These are phyloP conservation scores for Apteryx mantelli DNA, from an alignment of 2,113 vertebrate genomes.

Conservation along the genomic window DNA sequence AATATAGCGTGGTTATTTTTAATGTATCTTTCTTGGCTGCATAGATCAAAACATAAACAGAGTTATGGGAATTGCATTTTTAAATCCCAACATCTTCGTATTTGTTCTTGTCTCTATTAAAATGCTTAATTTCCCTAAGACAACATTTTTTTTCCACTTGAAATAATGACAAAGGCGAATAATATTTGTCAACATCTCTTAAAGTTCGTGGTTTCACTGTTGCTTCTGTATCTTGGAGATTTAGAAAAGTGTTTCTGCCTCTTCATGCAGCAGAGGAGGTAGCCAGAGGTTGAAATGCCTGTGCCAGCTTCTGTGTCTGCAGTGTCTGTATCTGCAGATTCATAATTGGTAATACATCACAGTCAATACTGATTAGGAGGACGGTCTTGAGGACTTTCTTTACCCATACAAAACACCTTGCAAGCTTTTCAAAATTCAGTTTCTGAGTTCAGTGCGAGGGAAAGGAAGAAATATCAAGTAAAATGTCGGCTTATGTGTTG, in stretches of 20 bases:
- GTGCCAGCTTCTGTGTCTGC: background rate
- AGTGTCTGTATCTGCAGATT: background rate
- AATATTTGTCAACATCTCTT: background rate
- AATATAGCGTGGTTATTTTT: background rate
- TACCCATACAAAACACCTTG: background rate
- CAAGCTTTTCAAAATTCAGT: background rate
- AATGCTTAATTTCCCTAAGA: background rate
- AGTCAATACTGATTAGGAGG: background rate
- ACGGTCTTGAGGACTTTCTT: background rate
- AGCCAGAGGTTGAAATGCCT: background rate
- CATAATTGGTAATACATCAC: background rate
- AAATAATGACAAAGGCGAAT: background rate
- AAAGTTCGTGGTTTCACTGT: background rate
- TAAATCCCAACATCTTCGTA: background rate
- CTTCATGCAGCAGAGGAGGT: too few relatives aligned
- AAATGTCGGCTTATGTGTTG: background rate
- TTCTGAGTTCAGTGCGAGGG: background rate
- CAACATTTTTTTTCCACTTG: background rate
- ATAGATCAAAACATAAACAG: background rate
- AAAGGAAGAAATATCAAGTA: background rate
- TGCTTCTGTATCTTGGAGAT: background rate
- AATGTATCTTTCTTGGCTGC: background rate
- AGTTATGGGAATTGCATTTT: background rate
- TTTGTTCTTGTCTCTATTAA: background rate
- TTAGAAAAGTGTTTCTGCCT: background rate